A percentile compares a stretch with the other conserved stretches of the same genome.
Conservation (phyloP, 2,888 invertebrate genomes). For the Tetanocera ferruginea region DNA sequence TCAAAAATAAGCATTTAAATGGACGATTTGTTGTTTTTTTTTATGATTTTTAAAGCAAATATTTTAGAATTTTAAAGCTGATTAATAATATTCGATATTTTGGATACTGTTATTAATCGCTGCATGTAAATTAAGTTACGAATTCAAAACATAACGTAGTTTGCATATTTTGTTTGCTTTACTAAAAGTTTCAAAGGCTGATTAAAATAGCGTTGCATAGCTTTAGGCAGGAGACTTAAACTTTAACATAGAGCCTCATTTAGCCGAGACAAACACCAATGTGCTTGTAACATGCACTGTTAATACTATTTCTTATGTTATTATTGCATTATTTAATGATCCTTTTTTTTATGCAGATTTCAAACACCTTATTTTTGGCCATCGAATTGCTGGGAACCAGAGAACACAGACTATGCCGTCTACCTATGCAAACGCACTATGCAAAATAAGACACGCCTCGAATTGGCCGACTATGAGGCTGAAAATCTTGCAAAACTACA, state of each 20-base stretch:
- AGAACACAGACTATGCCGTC: slow-evolving; percentile 99
- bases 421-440: slow-evolving; percentile 99
- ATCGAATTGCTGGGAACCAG: slow-evolving; percentile 98
- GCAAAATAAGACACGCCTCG: slow-evolving; percentile 98
- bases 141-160: no score
- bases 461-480: slow-evolving; percentile 98
- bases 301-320: no score
- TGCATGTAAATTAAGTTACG: no score
- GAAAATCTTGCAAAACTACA: slow-evolving; percentile 97
- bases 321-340: background rate
- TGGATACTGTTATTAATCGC: no score
- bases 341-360: slow-evolving; percentile 72
- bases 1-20: no score
- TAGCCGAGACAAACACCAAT: background rate
- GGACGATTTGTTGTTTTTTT: no score
- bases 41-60: no score
- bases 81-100: no score
- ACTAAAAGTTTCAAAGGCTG: background rate
- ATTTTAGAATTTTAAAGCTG: no score
- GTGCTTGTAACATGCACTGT: background rate
- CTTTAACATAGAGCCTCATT: no score
- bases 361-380: slow-evolving; percentile 99
- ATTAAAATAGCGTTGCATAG: background rate
- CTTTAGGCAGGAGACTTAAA: background rate
- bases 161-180: no score